A percentile compares a stretch with the other conserved stretches of the same genome.
Evolutionary conservation across 2,888 invertebrate genomes (phyloP).

Genomic region (Brachylomia viminalis): DNA sequence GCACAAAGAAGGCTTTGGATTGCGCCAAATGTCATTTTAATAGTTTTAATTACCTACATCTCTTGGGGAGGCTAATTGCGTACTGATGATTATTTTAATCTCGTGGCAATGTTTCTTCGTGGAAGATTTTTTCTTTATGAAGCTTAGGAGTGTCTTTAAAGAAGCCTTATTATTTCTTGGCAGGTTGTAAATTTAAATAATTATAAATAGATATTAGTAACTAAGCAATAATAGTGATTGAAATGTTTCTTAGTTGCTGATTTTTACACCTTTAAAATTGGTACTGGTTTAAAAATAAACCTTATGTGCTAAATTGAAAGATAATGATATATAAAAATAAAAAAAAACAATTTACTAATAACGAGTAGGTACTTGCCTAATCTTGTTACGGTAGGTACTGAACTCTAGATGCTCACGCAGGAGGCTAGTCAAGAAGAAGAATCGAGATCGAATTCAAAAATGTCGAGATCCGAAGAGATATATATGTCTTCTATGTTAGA

Average conservation of each 20-base stretch:
- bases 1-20: constrained; percentile 68
- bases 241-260: background rate
- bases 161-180: constrained; percentile 30
- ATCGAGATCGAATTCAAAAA: background rate
- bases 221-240: background rate
- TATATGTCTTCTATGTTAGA: background rate
- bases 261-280: background rate
- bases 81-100: constrained; percentile 70
- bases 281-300: background rate
- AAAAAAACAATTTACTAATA: too few species aligned
- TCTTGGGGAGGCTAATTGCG: constrained; percentile 76
- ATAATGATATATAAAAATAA: too few species aligned
- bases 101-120: constrained; percentile 54
- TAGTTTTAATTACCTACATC: constrained; percentile 86
- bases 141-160: constrained; percentile 29
- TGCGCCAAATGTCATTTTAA: constrained; percentile 88
- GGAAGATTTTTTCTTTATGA: constrained; percentile 48
- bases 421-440: background rate
- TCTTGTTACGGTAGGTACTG: background rate
- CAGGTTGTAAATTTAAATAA: constrained; percentile 15
- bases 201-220: background rate
- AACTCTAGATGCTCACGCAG: background rate
- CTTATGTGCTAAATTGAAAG: background rate
- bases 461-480: background rate
- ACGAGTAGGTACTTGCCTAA: background rate